Conservation (phyloP, 2,113 vertebrate genomes). For the Hemicordylus capensis region DNA sequence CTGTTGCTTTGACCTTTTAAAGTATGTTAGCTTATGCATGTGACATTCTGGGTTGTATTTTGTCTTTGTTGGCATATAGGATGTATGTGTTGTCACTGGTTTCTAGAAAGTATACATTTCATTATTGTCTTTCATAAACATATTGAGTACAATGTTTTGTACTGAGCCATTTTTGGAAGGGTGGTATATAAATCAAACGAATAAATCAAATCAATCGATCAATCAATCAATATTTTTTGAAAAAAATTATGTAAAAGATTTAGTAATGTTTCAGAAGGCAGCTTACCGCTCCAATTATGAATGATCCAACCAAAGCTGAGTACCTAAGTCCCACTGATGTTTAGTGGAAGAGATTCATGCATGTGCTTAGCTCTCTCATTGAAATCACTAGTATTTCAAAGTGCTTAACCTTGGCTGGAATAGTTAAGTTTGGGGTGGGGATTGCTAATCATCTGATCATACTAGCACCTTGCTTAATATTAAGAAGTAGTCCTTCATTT, state of each 20-base stretch:
- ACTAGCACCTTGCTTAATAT: neutral
- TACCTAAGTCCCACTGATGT: neutral
- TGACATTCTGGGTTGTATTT: neutral
- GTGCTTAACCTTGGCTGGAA: neutral
- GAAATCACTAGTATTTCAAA: too few species aligned
- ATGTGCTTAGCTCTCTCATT: neutral
- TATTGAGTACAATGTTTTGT: too few species aligned
- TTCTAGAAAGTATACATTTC: neutral
- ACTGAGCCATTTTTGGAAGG: too few species aligned
- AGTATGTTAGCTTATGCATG: neutral
- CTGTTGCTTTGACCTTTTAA: conserved; percentile 11
- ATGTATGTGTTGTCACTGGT: neutral
- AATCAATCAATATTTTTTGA: too few species aligned
- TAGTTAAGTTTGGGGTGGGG: neutral
- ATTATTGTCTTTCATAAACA: neutral
- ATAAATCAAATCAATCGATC: too few species aligned
- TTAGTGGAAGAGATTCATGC: neutral
- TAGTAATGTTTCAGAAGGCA: too few species aligned
- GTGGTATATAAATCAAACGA: too few species aligned
- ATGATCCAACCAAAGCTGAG: neutral
- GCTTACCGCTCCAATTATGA: too few species aligned
- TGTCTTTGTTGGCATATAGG: neutral
- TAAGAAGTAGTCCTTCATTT: neutral
- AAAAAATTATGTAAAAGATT: too few species aligned
- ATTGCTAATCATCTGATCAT: neutral